phyloP scores from a whole-genome alignment of 2,113 vertebrate species.

The Hiodon alosoides region DNA sequence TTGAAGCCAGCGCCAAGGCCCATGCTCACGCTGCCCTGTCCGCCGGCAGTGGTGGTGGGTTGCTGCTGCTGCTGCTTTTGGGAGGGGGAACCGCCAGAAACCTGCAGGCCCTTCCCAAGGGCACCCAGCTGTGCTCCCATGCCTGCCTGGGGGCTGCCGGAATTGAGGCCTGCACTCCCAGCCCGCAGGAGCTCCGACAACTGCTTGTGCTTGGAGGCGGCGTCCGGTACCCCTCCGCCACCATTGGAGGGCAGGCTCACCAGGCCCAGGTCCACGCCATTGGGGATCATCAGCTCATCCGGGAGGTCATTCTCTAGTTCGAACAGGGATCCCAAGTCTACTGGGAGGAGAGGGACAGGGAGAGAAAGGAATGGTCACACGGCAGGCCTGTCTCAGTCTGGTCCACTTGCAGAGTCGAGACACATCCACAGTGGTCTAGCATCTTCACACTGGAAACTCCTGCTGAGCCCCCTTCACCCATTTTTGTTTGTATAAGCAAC shows the following conservation, averaged over 20 bases:
- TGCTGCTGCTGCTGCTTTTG: slow-evolving; percentile 82
- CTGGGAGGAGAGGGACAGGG: background rate
- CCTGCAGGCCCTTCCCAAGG: slow-evolving; percentile 71
- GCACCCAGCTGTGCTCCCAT: slow-evolving; percentile 73
- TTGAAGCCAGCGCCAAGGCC: slow-evolving; percentile 77
- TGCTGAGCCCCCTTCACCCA: no score
- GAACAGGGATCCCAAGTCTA: slow-evolving; percentile 92
- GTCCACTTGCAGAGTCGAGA: background rate
- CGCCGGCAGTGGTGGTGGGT: slow-evolving; percentile 66
- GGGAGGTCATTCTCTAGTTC: slow-evolving; percentile 97
- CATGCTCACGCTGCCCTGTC: slow-evolving; percentile 74
- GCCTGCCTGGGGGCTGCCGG: slow-evolving; percentile 72
- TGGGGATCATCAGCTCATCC: slow-evolving; percentile 87
- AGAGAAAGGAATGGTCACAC: background rate
- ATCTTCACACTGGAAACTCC: background rate
- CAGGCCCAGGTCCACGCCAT: slow-evolving; percentile 78
- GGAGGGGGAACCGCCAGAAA: slow-evolving; percentile 67
- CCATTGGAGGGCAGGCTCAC: slow-evolving; percentile 68
- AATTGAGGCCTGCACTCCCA: slow-evolving; percentile 73
- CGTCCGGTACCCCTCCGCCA: slow-evolving; percentile 79
- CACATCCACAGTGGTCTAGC: background rate
- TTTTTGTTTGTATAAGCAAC: background rate
- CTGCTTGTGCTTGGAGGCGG: slow-evolving; percentile 94
- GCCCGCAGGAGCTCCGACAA: slow-evolving; percentile 91
- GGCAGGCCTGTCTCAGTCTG: background rate